Conservation (phyloP, 2,797 vertebrate species). For the Aplochiton taeniatus region DNA sequence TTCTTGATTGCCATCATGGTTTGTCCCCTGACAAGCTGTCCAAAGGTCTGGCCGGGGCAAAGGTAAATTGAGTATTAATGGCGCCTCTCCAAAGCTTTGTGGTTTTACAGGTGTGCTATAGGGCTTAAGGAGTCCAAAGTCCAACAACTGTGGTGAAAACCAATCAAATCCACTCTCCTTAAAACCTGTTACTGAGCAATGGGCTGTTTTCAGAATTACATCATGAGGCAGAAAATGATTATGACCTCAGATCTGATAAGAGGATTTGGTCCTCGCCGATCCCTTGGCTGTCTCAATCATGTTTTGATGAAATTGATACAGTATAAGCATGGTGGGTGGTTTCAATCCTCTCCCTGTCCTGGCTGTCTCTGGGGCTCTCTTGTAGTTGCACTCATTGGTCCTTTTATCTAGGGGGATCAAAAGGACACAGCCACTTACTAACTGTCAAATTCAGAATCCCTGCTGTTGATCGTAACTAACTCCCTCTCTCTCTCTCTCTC, state of each 20-base stretch:
- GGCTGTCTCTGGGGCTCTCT: conserved; percentile 40
- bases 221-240: conserved; percentile 67
- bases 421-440: conserved; percentile 51
- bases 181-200: conserved; percentile 58
- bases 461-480: conserved; percentile 45
- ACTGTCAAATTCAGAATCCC: conserved; percentile 51
- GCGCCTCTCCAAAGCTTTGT: not conserved
- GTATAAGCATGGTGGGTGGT: conserved; percentile 60
- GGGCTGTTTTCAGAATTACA: conserved; percentile 63
- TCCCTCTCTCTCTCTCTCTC: conserved; percentile 6
- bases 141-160: conserved; percentile 1
- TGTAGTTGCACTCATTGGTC: conserved; percentile 36
- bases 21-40: conserved; percentile 13
- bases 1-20: conserved; percentile 24
- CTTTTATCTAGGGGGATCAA: conserved; percentile 53
- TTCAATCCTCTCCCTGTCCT: conserved; percentile 30
- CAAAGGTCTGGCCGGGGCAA: conserved; percentile 43
- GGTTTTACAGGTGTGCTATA: conserved; percentile 48
- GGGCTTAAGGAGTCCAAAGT: too few relatives aligned
- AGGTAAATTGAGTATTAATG: conserved; percentile 23
- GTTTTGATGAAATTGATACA: conserved; percentile 70
- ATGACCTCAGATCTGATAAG: conserved; percentile 68
- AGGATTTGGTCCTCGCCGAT: conserved; percentile 62
- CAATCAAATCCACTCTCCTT: not conserved
- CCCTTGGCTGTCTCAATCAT: conserved; percentile 64